Conservation (phyloP, 2,113 vertebrate species). For the Albula glossodonta region DNA sequence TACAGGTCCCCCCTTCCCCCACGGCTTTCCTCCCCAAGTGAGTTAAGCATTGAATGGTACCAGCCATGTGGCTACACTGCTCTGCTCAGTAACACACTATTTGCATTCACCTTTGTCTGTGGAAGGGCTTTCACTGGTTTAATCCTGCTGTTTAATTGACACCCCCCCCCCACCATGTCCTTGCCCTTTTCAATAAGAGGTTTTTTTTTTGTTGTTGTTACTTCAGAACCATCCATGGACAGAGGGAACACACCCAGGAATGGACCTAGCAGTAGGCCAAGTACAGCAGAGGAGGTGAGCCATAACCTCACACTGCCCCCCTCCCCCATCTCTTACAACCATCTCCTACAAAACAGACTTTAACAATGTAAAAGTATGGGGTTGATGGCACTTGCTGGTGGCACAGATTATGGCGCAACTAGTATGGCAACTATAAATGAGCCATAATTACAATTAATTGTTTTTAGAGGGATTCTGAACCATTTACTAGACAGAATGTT, state of each 20-base stretch:
- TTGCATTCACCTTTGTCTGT: not conserved
- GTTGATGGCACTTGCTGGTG: not conserved
- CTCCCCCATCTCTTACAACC: not conserved
- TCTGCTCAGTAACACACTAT: not conserved
- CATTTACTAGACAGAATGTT: too few species aligned
- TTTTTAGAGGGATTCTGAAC: too few species aligned
- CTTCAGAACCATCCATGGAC: conserved; percentile 29
- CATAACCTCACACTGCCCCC: not conserved
- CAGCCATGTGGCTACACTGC: not conserved
- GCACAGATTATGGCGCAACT: too few species aligned
- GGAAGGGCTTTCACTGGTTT: not conserved
- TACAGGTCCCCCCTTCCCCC: conserved; percentile 54
- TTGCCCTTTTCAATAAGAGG: not conserved
- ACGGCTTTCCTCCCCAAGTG: conserved; percentile 43
- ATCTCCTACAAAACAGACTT: not conserved
- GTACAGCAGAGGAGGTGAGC: conserved; percentile 56
- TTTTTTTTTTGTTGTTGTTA: conserved; percentile 5
- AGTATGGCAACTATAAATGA: too few species aligned
- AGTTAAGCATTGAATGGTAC: conserved; percentile 38
- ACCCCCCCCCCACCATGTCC: not conserved
- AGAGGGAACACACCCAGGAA: conserved; percentile 9
- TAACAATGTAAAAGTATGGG: not conserved
- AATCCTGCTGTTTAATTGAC: not conserved
- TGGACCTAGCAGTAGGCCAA: conserved; percentile 34
- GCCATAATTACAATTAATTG: too few species aligned